Evolutionary conservation across 2,797 vertebrate genomes (phyloP).

Genomic region (Pelobates cultripes): DNA sequence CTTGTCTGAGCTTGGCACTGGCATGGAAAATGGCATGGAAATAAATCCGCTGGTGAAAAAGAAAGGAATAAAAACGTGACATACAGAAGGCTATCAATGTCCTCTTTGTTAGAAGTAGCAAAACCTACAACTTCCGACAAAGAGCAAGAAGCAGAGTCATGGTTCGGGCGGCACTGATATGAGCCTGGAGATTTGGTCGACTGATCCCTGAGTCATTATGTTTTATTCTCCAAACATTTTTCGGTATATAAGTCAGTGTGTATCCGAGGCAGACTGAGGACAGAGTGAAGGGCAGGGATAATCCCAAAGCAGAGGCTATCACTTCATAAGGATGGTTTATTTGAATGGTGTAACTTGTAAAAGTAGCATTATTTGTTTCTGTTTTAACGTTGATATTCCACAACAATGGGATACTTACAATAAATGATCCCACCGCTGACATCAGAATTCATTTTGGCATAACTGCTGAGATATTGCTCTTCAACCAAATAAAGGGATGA

Average conservation of each 20-base stretch:
- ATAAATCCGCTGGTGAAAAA: too few species aligned
- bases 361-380: not conserved
- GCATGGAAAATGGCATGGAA: too few species aligned
- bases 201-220: not conserved
- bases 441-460: not conserved
- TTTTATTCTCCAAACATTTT: not conserved
- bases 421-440: not conserved
- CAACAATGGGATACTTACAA: not conserved
- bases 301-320: not conserved
- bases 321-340: not conserved
- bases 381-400: constrained; percentile 2
- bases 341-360: not conserved
- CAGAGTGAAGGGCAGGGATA: not conserved
- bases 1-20: too few species aligned
- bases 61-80: too few species aligned
- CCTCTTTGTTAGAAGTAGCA: not conserved
- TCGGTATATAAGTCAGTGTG: not conserved
- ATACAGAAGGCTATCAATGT: too few species aligned
- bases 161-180: not conserved
- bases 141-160: constrained; percentile 6
- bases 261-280: not conserved
- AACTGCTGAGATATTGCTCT: not conserved
- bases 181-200: not conserved
- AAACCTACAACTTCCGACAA: not conserved
- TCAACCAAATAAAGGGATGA: not conserved